phyloP scores from a whole-genome alignment of 2,888 invertebrate genomes.

The Rhamphomyia laevipes region DNA sequence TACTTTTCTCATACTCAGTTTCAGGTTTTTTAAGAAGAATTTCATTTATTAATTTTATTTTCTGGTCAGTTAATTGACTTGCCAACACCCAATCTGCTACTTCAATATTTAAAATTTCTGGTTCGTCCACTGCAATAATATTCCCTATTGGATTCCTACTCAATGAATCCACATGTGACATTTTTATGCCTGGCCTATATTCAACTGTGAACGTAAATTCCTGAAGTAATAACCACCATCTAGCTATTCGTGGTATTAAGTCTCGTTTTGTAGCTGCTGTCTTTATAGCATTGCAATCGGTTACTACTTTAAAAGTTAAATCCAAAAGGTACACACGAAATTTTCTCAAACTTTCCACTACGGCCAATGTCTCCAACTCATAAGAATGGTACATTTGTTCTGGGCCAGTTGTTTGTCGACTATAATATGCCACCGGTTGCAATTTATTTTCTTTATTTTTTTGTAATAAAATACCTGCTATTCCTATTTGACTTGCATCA shows the following conservation, averaged over 20 bases:
- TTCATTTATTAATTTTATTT: slow-evolving; percentile 3
- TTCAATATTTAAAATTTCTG: slow-evolving; percentile 1
- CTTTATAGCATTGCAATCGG: slow-evolving; percentile 12
- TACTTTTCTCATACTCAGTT: slow-evolving; percentile 2
- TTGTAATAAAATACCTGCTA: slow-evolving; percentile 21
- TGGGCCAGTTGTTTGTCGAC: slow-evolving; percentile 19
- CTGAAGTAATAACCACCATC: slow-evolving; percentile 19
- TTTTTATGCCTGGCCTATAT: slow-evolving; percentile 10
- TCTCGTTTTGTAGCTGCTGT: slow-evolving; percentile 18
- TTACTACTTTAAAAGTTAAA: slow-evolving; percentile 20
- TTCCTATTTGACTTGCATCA: slow-evolving; percentile 20
- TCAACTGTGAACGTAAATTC: slow-evolving; percentile 13
- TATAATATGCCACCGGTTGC: slow-evolving; percentile 16
- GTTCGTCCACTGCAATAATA: neutral
- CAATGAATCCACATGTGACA: slow-evolving; percentile 15
- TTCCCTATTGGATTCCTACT: slow-evolving; percentile 12
- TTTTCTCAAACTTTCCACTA: slow-evolving; percentile 22
- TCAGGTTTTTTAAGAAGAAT: neutral
- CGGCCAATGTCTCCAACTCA: slow-evolving; percentile 25
- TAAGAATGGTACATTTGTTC: slow-evolving; percentile 23
- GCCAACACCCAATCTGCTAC: slow-evolving; percentile 6
- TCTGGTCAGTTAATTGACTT: slow-evolving; percentile 7
- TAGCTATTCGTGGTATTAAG: slow-evolving; percentile 17
- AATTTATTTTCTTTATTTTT: slow-evolving; percentile 7
- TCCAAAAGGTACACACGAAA: slow-evolving; percentile 23